A percentile compares a stretch with the other conserved stretches of the same genome.
Conservation (phyloP, 2,888 invertebrate species). For the Micoletzkya japonica region DNA sequence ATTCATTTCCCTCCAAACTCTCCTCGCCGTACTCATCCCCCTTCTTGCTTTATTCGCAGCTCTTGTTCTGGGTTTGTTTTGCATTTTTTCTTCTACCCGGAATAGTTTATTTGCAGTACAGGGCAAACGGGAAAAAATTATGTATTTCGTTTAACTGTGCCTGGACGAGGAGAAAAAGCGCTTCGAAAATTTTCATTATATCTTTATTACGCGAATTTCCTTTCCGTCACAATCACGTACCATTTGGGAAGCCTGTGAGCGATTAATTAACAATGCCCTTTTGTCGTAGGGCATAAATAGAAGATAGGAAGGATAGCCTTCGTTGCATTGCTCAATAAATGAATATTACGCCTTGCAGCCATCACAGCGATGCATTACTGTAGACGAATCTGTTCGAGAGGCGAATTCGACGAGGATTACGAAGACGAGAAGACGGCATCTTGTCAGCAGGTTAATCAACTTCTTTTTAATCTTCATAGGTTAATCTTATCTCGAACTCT, state of each 20-base stretch:
- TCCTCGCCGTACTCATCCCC: slow-evolving; percentile 11
- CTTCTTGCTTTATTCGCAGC: slow-evolving; percentile 14
- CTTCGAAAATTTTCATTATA: too few relatives aligned
- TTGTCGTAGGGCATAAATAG: too few relatives aligned
- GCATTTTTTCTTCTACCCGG: not conserved
- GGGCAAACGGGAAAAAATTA: not conserved
- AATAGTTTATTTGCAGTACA: too few relatives aligned
- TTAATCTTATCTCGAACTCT: not conserved
- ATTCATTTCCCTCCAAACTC: slow-evolving; percentile 21
- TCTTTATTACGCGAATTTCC: too few relatives aligned
- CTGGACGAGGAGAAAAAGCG: too few relatives aligned
- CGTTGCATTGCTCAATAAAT: too few relatives aligned
- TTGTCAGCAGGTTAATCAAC: slow-evolving; percentile 16
- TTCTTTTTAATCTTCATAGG: not conserved
- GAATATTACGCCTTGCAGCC: slow-evolving; percentile 8
- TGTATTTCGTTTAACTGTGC: not conserved
- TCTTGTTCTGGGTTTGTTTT: slow-evolving; percentile 12
- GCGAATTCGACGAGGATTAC: slow-evolving; percentile 10
- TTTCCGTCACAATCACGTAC: too few relatives aligned
- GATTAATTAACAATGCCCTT: too few relatives aligned
- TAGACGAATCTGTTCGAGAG: slow-evolving; percentile 14
- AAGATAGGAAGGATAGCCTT: too few relatives aligned
- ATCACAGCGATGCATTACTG: slow-evolving; percentile 24
- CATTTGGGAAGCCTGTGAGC: too few relatives aligned
- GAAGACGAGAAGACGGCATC: slow-evolving; percentile 14